Percentiles rank a stretch among this genome's conserved stretches.
Evolutionary conservation across 1,140 invertebrate species (phyloP).

Genomic region (Sitodiplosis mosellana): DNA sequence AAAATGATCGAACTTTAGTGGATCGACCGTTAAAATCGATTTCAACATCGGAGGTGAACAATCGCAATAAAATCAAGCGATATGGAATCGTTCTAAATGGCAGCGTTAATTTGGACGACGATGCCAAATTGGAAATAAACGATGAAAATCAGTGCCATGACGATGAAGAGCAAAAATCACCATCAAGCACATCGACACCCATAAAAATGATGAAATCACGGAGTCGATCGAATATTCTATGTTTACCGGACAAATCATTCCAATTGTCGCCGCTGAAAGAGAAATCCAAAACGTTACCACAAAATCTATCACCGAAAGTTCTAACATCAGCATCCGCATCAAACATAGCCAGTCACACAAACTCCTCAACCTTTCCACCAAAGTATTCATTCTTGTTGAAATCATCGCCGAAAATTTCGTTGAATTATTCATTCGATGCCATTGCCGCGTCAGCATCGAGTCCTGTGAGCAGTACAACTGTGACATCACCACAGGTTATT

Average conservation of each 20-base stretch:
- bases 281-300: constrained; percentile 36
- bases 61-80: constrained; percentile 14
- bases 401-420: constrained; percentile 16
- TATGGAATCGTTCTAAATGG: constrained; percentile 23
- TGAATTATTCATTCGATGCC: constrained; percentile 5
- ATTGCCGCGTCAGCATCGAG: background rate
- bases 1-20: background rate
- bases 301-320: constrained; percentile 25
- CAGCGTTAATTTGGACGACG: constrained; percentile 12
- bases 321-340: constrained; percentile 9
- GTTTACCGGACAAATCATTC: constrained; percentile 16
- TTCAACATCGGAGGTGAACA: background rate
- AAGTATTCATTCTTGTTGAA: constrained; percentile 23
- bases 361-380: constrained; percentile 19
- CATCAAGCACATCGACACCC: constrained; percentile 24
- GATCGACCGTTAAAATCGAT: background rate
- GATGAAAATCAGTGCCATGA: constrained; percentile 6
- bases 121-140: background rate
- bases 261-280: constrained; percentile 26
- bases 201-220: constrained; percentile 25
- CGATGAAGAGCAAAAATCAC: constrained; percentile 25
- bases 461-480: background rate
- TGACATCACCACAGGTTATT: constrained; percentile 11
- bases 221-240: constrained; percentile 22
- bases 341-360: constrained; percentile 10